A percentile compares a stretch with the other conserved stretches of the same genome.
These are phyloP conservation scores for Synchiropus splendidus DNA, from an alignment of 2,113 vertebrate genomes.

Conservation along the genomic window DNA sequence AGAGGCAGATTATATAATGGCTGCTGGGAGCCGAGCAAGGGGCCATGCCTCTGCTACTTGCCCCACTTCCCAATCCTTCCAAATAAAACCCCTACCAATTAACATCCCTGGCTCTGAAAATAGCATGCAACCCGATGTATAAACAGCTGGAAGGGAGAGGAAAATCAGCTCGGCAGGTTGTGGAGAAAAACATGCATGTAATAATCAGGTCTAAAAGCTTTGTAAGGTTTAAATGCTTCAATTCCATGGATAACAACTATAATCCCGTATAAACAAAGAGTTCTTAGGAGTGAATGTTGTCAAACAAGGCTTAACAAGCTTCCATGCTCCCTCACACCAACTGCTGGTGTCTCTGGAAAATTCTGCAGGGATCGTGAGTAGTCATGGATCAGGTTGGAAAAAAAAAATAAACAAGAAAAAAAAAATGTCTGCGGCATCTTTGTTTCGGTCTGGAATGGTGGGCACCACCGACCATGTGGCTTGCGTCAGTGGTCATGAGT, in stretches of 20 bases:
- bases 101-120: constrained; percentile 62
- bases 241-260: constrained; percentile 37
- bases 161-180: constrained; percentile 49
- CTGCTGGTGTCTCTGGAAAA: no score
- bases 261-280: constrained; percentile 49
- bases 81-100: constrained; percentile 58
- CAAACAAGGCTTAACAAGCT: neutral
- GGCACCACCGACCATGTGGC: no score
- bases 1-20: constrained; percentile 47
- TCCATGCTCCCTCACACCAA: no score
- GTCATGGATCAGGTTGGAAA: no score
- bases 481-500: no score
- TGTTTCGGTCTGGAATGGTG: no score
- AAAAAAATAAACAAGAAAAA: no score
- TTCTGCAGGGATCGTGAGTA: no score
- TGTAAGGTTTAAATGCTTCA: constrained; percentile 39
- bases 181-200: constrained; percentile 34
- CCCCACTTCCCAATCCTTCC: constrained; percentile 39
- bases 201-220: constrained; percentile 54
- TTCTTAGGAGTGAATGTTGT: constrained; percentile 27
- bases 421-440: no score
- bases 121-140: constrained; percentile 50
- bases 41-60: constrained; percentile 32
- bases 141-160: constrained; percentile 51
- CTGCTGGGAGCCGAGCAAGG: constrained; percentile 39